Evolutionary conservation across 1,140 invertebrate genomes (phyloP), one percentile per base, ranked within the genome.

Genomic region (Drosophila sproati): DNA sequence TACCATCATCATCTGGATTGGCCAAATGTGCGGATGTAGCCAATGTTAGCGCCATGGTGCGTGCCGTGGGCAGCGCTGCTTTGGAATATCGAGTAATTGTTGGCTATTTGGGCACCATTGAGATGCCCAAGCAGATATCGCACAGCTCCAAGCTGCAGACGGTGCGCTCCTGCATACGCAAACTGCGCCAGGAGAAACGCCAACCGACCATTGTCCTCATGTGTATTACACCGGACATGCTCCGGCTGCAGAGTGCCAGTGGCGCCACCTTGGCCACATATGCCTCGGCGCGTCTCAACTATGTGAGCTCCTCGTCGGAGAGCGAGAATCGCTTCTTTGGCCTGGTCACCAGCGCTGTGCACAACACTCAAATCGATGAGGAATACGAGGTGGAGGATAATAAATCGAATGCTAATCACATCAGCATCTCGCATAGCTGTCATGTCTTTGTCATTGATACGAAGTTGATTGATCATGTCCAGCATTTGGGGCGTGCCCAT

Each of bases 361-460:
- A 93, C 68, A 91, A 91, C 82, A 74, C 93, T 75, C 39, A 93
- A 91, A 89, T 83, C 35, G 91, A 92, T 43, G 87, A 91, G 59
- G 91, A 92, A 35, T 91, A 87, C 51, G 87, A 91, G 45, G 28
- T 82, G 52, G 75, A 74, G 59, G 74, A 82, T 4, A 82, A 82
- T 4, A 82, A 82, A 1, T 54, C 63, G 7, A 74, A 67, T 60
- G 71, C 50, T 32, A 77, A 77, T 3, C 79, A 91, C 54, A 91
- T 91, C 2, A 91, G 86, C 68, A 94, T 96, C 1, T 97, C 97
- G 8, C 97, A 97, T 89, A 98, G 98, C 43, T 99, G 98, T 91
- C 98, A 99, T 93, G 97, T 99, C 0, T 99, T 99, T 92, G 97
- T 97, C 72, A 96, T 98, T 10, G 97, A 99, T 88, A 95, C 97